phyloP scores from a whole-genome alignment of 1,140 invertebrate genomes.

The Xylocopa sonorina region DNA sequence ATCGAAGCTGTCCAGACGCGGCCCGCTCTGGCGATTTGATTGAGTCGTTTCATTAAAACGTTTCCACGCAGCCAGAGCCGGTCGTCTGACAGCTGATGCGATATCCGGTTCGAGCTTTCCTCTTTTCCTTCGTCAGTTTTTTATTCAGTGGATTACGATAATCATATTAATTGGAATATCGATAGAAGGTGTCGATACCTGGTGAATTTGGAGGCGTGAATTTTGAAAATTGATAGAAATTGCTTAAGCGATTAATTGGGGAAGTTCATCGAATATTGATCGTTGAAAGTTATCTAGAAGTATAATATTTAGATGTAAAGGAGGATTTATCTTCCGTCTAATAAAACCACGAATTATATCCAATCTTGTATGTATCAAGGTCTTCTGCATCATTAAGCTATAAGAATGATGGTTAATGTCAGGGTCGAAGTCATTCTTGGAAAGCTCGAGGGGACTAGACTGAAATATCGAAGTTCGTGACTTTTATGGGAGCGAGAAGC shows the following conservation, averaged over 20 bases:
- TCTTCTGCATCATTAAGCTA: constrained; percentile 4
- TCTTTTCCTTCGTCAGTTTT: background rate
- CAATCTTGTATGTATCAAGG: background rate
- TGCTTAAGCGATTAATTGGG: too few relatives aligned
- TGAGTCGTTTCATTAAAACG: constrained; percentile 17
- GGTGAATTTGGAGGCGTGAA: background rate
- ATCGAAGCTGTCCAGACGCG: constrained; percentile 20
- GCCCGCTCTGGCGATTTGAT: background rate
- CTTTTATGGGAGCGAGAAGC: background rate
- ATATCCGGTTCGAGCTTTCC: background rate
- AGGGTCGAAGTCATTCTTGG: constrained; percentile 32
- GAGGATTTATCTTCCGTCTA: background rate
- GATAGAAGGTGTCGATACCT: too few relatives aligned
- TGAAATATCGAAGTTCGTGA: constrained; percentile 60
- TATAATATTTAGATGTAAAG: too few relatives aligned
- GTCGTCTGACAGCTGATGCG: background rate
- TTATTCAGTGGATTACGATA: background rate
- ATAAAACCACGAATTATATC: background rate
- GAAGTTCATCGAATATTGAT: too few relatives aligned
- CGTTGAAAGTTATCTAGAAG: too few relatives aligned
- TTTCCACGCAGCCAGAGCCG: background rate
- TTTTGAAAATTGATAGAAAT: too few relatives aligned
- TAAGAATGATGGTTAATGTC: constrained; percentile 49
- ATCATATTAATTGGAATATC: background rate
- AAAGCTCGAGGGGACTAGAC: constrained; percentile 1